Conservation (phyloP, 2,113 vertebrate species). For the Castor canadensis region DNA sequence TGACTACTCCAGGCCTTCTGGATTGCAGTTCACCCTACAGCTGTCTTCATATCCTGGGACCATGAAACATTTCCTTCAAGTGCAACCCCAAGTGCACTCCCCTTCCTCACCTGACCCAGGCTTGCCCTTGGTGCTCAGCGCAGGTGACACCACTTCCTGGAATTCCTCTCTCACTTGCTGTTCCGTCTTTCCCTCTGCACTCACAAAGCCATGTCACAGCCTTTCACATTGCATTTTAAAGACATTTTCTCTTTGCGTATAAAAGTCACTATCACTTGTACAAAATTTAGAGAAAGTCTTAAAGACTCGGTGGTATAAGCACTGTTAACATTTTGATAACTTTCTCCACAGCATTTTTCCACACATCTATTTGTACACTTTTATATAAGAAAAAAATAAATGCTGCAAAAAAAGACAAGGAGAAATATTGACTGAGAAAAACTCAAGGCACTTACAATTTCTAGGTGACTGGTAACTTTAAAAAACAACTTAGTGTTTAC, state of each 20-base stretch:
- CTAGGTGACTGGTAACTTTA: neutral
- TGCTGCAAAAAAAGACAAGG: neutral
- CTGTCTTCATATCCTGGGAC: neutral
- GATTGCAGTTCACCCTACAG: neutral
- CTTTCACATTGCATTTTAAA: neutral
- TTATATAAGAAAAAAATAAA: neutral
- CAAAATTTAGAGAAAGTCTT: neutral
- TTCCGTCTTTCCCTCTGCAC: neutral
- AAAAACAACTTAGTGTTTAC: neutral
- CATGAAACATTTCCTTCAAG: neutral
- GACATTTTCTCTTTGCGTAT: neutral
- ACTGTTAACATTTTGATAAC: neutral
- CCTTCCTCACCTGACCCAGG: fast-evolving
- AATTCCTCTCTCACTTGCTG: neutral
- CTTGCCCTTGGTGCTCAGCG: neutral
- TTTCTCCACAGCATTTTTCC: neutral
- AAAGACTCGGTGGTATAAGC: too few species aligned
- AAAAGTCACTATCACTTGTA: neutral
- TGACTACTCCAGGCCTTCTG: neutral
- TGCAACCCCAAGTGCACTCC: fast-evolving
- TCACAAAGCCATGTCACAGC: neutral
- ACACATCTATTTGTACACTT: neutral
- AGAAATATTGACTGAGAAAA: neutral
- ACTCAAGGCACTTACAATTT: neutral
- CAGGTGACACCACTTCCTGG: neutral